phyloP scores from a whole-genome alignment of 2,888 invertebrate species.

The Chrysolina haemoptera region DNA sequence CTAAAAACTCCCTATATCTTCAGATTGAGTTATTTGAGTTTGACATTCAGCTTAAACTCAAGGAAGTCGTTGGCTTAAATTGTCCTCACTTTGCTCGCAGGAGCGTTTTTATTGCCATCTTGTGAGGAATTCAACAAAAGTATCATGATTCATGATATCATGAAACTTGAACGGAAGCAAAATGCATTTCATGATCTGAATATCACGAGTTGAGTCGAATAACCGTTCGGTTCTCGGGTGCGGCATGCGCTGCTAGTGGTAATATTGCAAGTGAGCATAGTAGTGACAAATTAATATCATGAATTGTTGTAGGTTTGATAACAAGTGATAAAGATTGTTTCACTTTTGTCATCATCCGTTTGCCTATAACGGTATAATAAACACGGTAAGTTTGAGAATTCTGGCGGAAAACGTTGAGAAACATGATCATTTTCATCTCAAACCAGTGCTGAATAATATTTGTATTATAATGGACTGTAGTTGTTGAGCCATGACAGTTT shows the following conservation, averaged over 20 bases:
- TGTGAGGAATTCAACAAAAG: too few relatives aligned
- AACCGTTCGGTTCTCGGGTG: conserved; percentile 48
- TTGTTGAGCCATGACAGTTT: conserved; percentile 68
- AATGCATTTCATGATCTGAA: too few relatives aligned
- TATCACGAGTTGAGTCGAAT: too few relatives aligned
- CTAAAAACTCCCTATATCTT: too few relatives aligned
- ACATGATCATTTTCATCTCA: conserved; percentile 56
- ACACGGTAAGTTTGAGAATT: conserved; percentile 63
- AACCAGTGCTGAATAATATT: conserved; percentile 60
- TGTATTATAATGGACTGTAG: conserved; percentile 52
- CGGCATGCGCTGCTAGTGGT: conserved; percentile 57
- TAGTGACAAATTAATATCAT: conserved; percentile 42
- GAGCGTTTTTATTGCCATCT: too few relatives aligned
- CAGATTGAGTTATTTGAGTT: too few relatives aligned
- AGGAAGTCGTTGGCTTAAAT: too few relatives aligned
- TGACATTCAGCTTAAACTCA: too few relatives aligned
- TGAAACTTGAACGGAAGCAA: too few relatives aligned
- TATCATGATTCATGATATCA: too few relatives aligned
- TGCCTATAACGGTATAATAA: conserved; percentile 57
- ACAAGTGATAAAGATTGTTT: conserved; percentile 54
- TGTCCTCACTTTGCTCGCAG: too few relatives aligned
- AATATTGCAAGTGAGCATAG: conserved; percentile 54
- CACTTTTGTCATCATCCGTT: conserved; percentile 60
- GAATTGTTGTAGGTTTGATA: conserved; percentile 40
- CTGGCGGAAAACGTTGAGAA: conserved; percentile 56